Conservation (phyloP, 2,113 vertebrate genomes). For the Taxidea taxus region DNA sequence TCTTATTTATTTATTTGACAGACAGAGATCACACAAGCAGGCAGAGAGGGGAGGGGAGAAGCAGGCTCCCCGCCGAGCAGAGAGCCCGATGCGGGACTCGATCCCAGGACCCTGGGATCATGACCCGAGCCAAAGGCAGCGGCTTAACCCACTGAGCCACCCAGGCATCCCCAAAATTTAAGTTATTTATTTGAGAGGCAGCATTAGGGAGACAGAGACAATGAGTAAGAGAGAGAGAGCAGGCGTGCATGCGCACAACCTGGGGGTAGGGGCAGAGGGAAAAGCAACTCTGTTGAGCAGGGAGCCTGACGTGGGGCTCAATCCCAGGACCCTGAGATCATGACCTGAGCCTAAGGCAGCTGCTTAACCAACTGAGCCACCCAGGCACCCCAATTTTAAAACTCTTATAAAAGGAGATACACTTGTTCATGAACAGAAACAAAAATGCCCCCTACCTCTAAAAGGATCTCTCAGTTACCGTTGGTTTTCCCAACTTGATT, state of each 20-base stretch:
- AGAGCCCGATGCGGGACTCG: no score
- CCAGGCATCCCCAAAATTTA: background rate
- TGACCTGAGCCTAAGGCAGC: background rate
- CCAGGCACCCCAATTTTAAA: background rate
- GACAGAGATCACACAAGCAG: no score
- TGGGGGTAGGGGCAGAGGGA: background rate
- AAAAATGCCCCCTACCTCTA: background rate
- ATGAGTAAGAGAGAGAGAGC: background rate
- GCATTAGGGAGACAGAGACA: no score
- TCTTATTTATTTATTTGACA: no score
- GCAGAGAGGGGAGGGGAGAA: no score
- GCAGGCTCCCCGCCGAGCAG: no score
- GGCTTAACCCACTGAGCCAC: background rate
- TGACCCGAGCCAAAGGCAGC: background rate
- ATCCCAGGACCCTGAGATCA: background rate
- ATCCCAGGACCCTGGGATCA: background rate
- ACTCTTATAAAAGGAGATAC: background rate
- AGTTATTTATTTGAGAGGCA: background rate
- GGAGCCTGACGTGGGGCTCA: fast-evolving
- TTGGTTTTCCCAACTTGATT: background rate
- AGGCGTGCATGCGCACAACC: background rate
- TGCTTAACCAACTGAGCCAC: background rate
- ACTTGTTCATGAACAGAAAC: background rate
- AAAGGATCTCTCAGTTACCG: background rate
- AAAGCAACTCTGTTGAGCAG: no score